Evolutionary conservation across 1,140 invertebrate species (phyloP), one percentile per base, ranked within the genome.

Genomic region (Bombus consobrinus): DNA sequence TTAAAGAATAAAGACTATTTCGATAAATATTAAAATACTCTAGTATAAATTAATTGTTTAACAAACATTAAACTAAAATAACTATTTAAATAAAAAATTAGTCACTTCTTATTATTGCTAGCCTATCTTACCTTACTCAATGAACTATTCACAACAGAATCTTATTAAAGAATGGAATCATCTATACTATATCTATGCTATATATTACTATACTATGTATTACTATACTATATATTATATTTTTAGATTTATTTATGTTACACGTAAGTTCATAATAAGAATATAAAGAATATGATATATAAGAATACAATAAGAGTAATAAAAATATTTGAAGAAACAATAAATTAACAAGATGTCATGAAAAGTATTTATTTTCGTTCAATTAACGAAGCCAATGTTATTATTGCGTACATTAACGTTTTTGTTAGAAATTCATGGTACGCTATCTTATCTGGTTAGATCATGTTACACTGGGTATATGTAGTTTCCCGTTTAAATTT

Each of bases 391-490:
- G n/a, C 9, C 53, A 41, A 13, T 32, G 5, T 13, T n/a, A 41
- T 79, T 79, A 79, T 71, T 64, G 5, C 22, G 0, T 25, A 28
- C 18, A 37, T 72, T 79, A 37, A 80, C 10, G 71, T 88, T 86
- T 75, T 76, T 69, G 72, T 76, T 89, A 72, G 22, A 73, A 81
- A 83, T 81, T 89, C 72, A 34, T 57, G n/a, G n/a, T 72, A 25
- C 12, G 43, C 3, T 90, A 89, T 90, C 88, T 90, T 87, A 90
- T 90, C 88, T 86, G 15, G 5, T 47, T 77, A 43, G 57, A 82
- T 90, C 81, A 32, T 37, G 34, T 90, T 89, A 90, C 88, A 87
- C 18, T 32, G 57, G 32, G 43, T 64, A 41, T 78, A 69, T 53
- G 62, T 66, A 62, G 74, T 22, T 57, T 53, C 28, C 47, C 62